Evolutionary conservation across 92 coral and sea anemone species (phyloP).

Genomic region (Metridium senile): DNA sequence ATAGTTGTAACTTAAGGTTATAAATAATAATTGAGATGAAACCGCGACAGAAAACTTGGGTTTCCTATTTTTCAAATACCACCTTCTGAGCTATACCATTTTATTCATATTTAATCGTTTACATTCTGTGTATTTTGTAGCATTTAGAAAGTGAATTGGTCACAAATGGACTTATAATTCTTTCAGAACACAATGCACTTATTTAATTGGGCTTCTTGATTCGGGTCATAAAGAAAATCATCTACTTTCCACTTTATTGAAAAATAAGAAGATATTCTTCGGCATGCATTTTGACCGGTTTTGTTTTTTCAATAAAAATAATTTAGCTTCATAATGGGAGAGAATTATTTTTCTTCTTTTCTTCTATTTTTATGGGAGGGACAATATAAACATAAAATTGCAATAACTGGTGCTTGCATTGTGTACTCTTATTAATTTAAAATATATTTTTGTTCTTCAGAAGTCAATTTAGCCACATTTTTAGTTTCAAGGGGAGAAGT

Average conservation of each 20-base stretch:
- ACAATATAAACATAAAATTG: too few relatives aligned
- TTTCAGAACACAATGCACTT: neutral
- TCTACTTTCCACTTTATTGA: neutral
- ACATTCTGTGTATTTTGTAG: slow-evolving; percentile 4
- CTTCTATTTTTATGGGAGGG: too few relatives aligned
- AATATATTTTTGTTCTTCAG: neutral
- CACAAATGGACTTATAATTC: slow-evolving; percentile 11
- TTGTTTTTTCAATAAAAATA: too few relatives aligned
- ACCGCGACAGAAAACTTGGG: slow-evolving; percentile 7
- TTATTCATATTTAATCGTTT: slow-evolving; percentile 28
- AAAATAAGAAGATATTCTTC: too few relatives aligned
- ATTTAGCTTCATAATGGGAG: too few relatives aligned
- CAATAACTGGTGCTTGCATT: too few relatives aligned
- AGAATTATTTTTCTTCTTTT: too few relatives aligned
- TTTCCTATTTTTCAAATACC: slow-evolving; percentile 8
- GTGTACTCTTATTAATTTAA: too few relatives aligned
- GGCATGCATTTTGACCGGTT: too few relatives aligned
- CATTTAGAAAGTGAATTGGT: slow-evolving; percentile 9
- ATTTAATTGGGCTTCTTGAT: neutral
- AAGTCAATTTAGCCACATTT: neutral
- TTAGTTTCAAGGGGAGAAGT: neutral
- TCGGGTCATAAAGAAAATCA: neutral
- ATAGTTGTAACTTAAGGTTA: slow-evolving; percentile 2
- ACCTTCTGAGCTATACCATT: neutral
- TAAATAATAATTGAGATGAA: slow-evolving; percentile 5